Evolutionary conservation across 2,888 invertebrate genomes (phyloP).

Genomic region (Ceratothoa steindachneri): DNA sequence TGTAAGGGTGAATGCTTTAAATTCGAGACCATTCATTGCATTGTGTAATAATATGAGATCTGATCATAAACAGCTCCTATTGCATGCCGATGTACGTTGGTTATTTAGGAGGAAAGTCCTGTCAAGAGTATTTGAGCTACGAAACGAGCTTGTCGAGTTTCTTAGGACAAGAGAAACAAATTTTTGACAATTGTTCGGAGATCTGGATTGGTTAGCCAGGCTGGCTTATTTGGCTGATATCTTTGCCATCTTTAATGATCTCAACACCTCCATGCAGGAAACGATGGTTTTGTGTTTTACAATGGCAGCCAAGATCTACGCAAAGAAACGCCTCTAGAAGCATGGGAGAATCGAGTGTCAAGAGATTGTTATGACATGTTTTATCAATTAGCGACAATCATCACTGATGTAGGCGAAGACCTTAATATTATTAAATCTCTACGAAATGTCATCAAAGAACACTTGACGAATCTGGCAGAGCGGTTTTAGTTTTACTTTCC

Average conservation of each 20-base stretch:
- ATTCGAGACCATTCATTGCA: slow-evolving; percentile 25
- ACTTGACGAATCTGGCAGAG: too few species aligned
- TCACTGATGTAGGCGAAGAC: too few species aligned
- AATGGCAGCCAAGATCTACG: too few species aligned
- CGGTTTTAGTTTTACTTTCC: too few species aligned
- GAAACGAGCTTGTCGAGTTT: slow-evolving; percentile 19
- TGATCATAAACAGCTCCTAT: background rate
- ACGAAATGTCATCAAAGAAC: too few species aligned
- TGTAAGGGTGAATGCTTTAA: slow-evolving; percentile 16
- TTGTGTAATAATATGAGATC: slow-evolving; percentile 30
- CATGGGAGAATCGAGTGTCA: too few species aligned
- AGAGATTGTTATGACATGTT: too few species aligned
- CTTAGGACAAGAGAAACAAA: background rate
- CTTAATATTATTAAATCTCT: too few species aligned
- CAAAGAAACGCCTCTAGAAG: too few species aligned
- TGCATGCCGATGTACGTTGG: slow-evolving; percentile 34
- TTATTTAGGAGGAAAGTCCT: slow-evolving; percentile 29
- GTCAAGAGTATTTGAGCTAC: slow-evolving; percentile 20
- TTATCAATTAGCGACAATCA: too few species aligned
- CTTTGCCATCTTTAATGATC: slow-evolving; percentile 20
- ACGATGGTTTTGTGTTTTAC: too few species aligned
- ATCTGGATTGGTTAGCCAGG: background rate
- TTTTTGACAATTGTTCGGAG: background rate
- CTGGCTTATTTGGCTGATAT: slow-evolving; percentile 28
- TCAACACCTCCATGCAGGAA: slow-evolving; percentile 21